Evolutionary conservation across 2,113 vertebrate species (phyloP), one percentile per base, ranked within the genome.

Genomic region (Oncorhynchus masou): DNA sequence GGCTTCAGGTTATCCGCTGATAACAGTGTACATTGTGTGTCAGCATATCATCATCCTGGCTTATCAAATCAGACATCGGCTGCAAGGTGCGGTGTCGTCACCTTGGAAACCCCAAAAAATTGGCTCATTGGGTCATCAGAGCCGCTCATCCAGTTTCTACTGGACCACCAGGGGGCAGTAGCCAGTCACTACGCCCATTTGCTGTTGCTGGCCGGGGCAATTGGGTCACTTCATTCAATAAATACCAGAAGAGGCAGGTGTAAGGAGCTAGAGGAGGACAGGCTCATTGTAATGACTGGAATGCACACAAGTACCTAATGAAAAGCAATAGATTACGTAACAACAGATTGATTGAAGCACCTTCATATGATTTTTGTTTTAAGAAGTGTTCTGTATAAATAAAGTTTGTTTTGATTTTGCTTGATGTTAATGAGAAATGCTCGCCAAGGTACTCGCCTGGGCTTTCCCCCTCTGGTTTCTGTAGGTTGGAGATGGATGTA

Each of bases 401-500:
- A 45, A 45, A 45, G 39, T 45, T 45, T 11, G 9, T 2, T 45
- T 45, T 45, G 39, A 11, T 45, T 45, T 45, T 45, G 16, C 31
- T 68, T 68, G 31, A 68, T 68, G 67, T 86, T 88, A 89, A 89
- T 89, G 84, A 91, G 87, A 86, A 86, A 88, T 88, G 83, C 80
- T 83, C 27, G 79, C 79, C 70, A 16, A 78, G 82, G 84, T 86
- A 86, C 73, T 83, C 78, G 12, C 82, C 78, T 49, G 85, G 83
- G 82, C 82, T 81, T 79, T 54, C 79, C 69, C 54, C 81, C 86
- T 88, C 60, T 54, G 49, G 12, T 51, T 51, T 11, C 49, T 51
- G 11, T 90, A 91, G 88, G 91, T 90, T 90, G 89, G 88, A 88
- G 87, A 86, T 27, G 77, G 86, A 73, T 76, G 84, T 81, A 88